These are phyloP conservation scores for Chloroclysta siterata DNA, from an alignment of 2,888 invertebrate species.

Conservation along the genomic window DNA sequence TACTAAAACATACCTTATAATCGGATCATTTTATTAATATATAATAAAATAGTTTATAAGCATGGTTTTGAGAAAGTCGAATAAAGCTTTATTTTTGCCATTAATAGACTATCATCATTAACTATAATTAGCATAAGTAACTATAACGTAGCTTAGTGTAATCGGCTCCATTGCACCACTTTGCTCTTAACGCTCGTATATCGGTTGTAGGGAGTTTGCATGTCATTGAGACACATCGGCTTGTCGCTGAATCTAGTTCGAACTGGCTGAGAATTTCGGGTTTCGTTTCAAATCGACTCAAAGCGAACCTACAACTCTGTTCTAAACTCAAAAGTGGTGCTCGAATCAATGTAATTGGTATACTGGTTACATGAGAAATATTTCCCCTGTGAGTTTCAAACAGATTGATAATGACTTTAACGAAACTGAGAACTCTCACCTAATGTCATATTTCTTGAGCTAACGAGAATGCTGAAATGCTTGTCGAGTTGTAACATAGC, in stretches of 20 bases:
- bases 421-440: background rate
- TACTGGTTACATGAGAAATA: constrained; percentile 1
- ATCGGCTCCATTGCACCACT: constrained; percentile 83
- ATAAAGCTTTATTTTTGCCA: constrained; percentile 27
- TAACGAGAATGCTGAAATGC: constrained; percentile 6
- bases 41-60: constrained; percentile 1
- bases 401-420: background rate
- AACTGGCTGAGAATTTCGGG: constrained; percentile 20
- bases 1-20: constrained; percentile 2
- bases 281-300: constrained; percentile 24
- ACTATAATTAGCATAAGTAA: constrained; percentile 42
- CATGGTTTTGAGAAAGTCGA: constrained; percentile 14
- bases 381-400: constrained; percentile 8
- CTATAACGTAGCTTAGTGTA: constrained; percentile 55
- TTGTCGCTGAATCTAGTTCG: constrained; percentile 16
- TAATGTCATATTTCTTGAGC: constrained; percentile 2
- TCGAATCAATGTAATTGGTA: constrained; percentile 3
- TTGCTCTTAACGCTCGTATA: constrained; percentile 76
- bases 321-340: constrained; percentile 8
- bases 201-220: constrained; percentile 60
- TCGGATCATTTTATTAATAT: constrained; percentile 2
- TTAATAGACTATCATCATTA: constrained; percentile 24
- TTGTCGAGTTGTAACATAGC: constrained; percentile 23
- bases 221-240: constrained; percentile 41
- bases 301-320: constrained; percentile 12